Evolutionary conservation across 2,888 invertebrate genomes (phyloP).

Genomic region (Seira sanloemensis): DNA sequence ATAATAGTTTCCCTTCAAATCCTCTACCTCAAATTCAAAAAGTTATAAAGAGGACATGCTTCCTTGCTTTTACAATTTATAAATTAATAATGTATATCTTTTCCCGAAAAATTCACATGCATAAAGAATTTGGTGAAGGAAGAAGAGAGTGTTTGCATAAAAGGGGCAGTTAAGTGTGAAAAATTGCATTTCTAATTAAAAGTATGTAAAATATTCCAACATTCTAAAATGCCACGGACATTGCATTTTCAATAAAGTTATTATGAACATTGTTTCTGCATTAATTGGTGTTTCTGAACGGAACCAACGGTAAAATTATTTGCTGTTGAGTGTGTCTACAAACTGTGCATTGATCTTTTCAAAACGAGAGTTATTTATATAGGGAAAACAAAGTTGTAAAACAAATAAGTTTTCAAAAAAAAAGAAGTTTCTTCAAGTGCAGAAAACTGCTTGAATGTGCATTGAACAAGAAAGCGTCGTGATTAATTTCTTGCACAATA

Average conservation of each 20-base stretch:
- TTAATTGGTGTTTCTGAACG: conserved; percentile 9
- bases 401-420: background rate
- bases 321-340: background rate
- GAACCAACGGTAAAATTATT: background rate
- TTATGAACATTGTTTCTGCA: conserved; percentile 21
- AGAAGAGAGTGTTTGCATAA: background rate
- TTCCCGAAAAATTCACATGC: background rate
- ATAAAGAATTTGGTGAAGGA: background rate
- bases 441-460: conserved; percentile 1
- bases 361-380: background rate
- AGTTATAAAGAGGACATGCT: background rate
- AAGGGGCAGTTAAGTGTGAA: background rate
- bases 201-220: background rate
- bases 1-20: conserved; percentile 14
- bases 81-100: background rate
- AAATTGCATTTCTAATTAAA: background rate
- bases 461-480: conserved; percentile 44
- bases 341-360: background rate
- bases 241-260: conserved; percentile 22
- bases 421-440: background rate
- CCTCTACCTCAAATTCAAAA: background rate
- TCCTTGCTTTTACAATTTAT: background rate
- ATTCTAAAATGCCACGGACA: conserved; percentile 18
- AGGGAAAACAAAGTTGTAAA: background rate
- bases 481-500: conserved; percentile 20